Base-by-base conservation (phyloP, 2,888 invertebrate genomes). In the Cinara cedri region DNA sequence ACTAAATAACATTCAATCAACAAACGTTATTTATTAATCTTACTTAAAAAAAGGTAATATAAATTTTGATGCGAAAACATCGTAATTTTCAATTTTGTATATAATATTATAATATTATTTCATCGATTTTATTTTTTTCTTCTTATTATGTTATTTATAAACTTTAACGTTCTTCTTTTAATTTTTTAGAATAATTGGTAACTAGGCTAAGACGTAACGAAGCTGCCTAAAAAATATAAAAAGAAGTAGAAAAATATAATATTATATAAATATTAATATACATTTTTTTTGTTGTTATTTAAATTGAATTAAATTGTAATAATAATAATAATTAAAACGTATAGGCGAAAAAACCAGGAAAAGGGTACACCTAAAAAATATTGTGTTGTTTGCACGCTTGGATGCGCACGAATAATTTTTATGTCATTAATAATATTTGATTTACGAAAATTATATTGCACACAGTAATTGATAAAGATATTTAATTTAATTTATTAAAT, bases 171-270 rank as follows among this genome's bases (percentile, higher is more conserved):
- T 3, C 6, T 34, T 34, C 6, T 34, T 34, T 34, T 34, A 34
- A 34, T 34, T 34, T 78, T 78, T 78, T 78, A 78, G 49, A 34
- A 34, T 34, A 70, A 78, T 78, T 78, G 78, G 78, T 78, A 78
- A 78, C 78, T 78, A 78, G 78, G 68, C 78, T 78, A 78, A 78
- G 78, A 78, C 78, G 70, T 78, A 78, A 78, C 78, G 78, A 78
- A 78, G 78, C 78, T 78, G 78, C 78, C 78, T 78, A 78, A 78
- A 78, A 68, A 78, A 78, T 78, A 78, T 78, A 76, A 78, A 78
- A 78, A 78, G 78, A 78, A 78, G 78, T 78, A 78, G 78, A 78
- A 78, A 78, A 78, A 78, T 78, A 78, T 78, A 78, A 70, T 34
- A 34, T 34, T 34, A 34, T 34, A n/a, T n/a, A n/a, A 34, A 34